Percentiles rank a stretch among this genome's conserved stretches.
Evolutionary conservation across 2,888 invertebrate species (phyloP).

Genomic region (Pammene aurita): DNA sequence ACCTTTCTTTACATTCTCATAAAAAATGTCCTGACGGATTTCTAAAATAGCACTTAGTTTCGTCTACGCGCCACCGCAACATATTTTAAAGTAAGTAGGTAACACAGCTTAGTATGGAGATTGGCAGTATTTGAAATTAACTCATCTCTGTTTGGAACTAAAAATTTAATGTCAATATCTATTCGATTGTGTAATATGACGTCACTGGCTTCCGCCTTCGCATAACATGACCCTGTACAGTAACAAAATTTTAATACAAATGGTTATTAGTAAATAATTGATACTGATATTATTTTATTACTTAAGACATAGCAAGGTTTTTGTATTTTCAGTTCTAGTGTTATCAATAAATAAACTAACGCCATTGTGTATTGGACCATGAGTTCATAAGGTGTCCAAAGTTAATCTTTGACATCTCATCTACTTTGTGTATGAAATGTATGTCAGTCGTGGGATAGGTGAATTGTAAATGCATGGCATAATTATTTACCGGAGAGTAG

Average conservation of each 20-base stretch:
- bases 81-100: too few species aligned
- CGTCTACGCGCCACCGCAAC: too few species aligned
- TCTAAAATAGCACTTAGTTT: too few species aligned
- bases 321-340: constrained; percentile 25
- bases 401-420: constrained; percentile 9
- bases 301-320: constrained; percentile 14
- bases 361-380: constrained; percentile 19
- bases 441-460: constrained; percentile 4
- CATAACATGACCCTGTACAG: constrained; percentile 26
- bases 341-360: constrained; percentile 13
- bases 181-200: constrained; percentile 3
- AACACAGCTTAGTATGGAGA: not conserved
- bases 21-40: too few species aligned
- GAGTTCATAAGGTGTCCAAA: constrained; percentile 1
- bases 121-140: not conserved
- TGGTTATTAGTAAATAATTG: constrained; percentile 28
- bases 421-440: constrained; percentile 14
- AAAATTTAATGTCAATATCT: not conserved
- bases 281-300: constrained; percentile 35
- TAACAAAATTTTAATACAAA: constrained; percentile 30
- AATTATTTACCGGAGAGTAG: not conserved
- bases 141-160: not conserved
- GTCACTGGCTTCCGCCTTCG: constrained; percentile 4
- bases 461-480: constrained; percentile 18
- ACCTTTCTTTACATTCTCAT: too few species aligned